Percentiles rank a stretch among this genome's conserved stretches.
phyloP scores from a whole-genome alignment of 2,888 invertebrate genomes.

The Cataglyphis rosenhaueri region DNA sequence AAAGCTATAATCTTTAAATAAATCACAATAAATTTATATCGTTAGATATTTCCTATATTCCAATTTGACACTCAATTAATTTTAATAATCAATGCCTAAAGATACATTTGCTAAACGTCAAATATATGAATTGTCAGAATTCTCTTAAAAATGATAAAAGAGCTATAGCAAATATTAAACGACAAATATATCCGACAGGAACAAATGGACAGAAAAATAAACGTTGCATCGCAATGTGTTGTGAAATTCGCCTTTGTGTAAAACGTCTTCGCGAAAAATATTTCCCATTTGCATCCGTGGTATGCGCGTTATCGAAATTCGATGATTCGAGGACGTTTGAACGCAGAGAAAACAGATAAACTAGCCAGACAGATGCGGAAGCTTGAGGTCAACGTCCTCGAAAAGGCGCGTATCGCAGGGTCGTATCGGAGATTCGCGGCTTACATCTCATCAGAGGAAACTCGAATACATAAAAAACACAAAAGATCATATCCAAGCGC shows the following conservation, averaged over 20 bases:
- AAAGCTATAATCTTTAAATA: slow-evolving; percentile 5
- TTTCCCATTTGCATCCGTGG: slow-evolving; percentile 35
- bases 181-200: neutral
- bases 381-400: slow-evolving; percentile 73
- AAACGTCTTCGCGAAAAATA: slow-evolving; percentile 36
- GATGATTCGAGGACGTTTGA: slow-evolving; percentile 42
- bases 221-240: neutral
- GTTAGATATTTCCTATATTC: neutral
- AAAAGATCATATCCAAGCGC: neutral
- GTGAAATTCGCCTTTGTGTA: slow-evolving; percentile 14
- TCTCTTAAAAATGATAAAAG: neutral
- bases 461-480: neutral
- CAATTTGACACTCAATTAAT: slow-evolving; percentile 16
- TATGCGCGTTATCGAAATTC: slow-evolving; percentile 41
- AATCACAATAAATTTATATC: slow-evolving; percentile 32
- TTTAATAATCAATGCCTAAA: slow-evolving; percentile 2
- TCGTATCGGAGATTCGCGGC: slow-evolving; percentile 50
- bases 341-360: slow-evolving; percentile 49
- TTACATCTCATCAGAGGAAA: slow-evolving; percentile 12
- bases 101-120: neutral
- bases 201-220: neutral
- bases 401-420: slow-evolving; percentile 71
- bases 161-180: neutral
- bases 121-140: neutral
- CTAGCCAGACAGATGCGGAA: slow-evolving; percentile 62